A percentile compares a stretch with the other conserved stretches of the same genome.
Evolutionary conservation across 2,113 vertebrate genomes (phyloP).

Genomic region (Cavia aperea): DNA sequence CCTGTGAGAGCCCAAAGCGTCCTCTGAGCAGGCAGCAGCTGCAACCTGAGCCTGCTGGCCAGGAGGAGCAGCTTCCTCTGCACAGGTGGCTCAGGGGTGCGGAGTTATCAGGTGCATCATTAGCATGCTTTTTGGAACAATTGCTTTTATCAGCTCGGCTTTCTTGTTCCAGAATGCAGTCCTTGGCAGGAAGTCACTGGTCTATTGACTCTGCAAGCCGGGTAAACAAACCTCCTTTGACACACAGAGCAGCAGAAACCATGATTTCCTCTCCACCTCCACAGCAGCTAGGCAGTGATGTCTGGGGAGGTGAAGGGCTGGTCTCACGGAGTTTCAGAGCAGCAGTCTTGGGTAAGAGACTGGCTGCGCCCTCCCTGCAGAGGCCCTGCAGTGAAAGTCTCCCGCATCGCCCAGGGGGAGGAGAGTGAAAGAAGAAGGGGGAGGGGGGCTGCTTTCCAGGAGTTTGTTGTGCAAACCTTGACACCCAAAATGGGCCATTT

Average conservation of each 20-base stretch:
- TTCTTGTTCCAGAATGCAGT: constrained; percentile 45
- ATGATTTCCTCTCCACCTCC: constrained; percentile 46
- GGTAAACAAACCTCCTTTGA: constrained; percentile 63
- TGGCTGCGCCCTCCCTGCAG: not conserved
- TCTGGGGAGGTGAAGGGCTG: not conserved
- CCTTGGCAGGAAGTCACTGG: constrained; percentile 53
- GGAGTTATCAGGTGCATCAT: constrained; percentile 7
- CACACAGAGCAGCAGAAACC: constrained; percentile 48
- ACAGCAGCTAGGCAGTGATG: not conserved
- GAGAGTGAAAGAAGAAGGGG: not conserved
- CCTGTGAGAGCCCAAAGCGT: not conserved
- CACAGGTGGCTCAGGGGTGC: not conserved
- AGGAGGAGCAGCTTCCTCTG: not conserved
- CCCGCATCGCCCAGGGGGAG: not conserved
- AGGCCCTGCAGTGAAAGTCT: not conserved
- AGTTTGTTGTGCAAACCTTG: not conserved
- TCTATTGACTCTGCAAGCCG: constrained; percentile 53
- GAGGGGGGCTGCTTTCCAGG: too few relatives aligned
- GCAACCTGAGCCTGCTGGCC: not conserved
- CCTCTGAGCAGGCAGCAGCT: not conserved
- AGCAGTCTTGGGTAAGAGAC: not conserved
- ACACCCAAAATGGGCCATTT: not conserved
- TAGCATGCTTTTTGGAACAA: constrained; percentile 45
- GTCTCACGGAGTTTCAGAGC: not conserved
- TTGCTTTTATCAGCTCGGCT: constrained; percentile 42